These are phyloP conservation scores for Oenanthe oenanthe DNA, from an alignment of 2,113 vertebrate genomes.

Conservation along the genomic window DNA sequence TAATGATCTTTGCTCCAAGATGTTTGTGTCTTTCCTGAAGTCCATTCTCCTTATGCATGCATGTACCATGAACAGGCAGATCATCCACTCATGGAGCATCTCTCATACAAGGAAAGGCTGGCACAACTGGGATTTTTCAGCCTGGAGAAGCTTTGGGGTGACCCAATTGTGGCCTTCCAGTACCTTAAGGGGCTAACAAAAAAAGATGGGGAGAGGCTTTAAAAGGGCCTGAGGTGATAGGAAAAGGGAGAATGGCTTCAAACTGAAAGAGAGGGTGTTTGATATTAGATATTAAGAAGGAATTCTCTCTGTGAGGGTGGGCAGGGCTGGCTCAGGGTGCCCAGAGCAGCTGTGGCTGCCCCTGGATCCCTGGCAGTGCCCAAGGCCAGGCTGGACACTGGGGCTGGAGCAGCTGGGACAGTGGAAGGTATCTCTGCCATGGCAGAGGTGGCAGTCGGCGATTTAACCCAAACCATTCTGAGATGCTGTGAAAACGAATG, in stretches of 20 bases:
- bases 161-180: not conserved
- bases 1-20: not conserved
- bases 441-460: not conserved
- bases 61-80: not conserved
- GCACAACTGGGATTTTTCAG: too few relatives aligned
- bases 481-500: not conserved
- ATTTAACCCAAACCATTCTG: not conserved
- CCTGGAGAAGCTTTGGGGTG: not conserved
- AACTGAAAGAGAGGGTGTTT: not conserved
- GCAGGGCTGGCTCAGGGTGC: not conserved
- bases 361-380: not conserved
- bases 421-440: not conserved
- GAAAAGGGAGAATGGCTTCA: not conserved
- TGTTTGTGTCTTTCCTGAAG: not conserved
- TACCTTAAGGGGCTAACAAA: not conserved
- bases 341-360: not conserved
- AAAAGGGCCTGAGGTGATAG: not conserved
- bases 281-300: not conserved
- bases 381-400: not conserved
- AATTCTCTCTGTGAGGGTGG: not conserved
- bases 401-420: not conserved
- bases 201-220: not conserved
- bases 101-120: not conserved
- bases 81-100: not conserved
- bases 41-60: not conserved